Percentiles rank a stretch among this genome's conserved stretches.
Conservation (phyloP, 2,797 vertebrate genomes). For the Balearica regulorum region DNA sequence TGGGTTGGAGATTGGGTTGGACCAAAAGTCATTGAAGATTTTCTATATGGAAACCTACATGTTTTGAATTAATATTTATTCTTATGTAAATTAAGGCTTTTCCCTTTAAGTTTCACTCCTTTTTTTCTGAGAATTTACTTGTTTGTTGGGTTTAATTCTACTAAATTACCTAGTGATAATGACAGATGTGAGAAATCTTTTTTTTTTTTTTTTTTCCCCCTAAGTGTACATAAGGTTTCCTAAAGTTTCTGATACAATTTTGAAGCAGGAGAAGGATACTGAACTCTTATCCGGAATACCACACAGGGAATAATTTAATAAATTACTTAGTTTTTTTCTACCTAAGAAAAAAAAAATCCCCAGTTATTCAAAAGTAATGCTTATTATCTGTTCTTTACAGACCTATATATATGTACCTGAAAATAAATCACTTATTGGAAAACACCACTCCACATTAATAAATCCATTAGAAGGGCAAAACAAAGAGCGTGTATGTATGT, state of each 20-base stretch:
- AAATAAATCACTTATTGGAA: neutral
- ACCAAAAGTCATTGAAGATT: neutral
- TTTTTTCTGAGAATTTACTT: neutral
- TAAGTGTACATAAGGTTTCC: neutral
- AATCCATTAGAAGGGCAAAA: neutral
- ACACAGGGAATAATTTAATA: neutral
- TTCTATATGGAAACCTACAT: neutral
- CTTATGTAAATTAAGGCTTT: neutral
- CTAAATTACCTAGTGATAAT: neutral
- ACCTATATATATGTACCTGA: neutral
- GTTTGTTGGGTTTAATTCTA: neutral
- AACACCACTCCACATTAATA: neutral
- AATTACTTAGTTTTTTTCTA: neutral
- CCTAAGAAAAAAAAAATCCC: neutral
- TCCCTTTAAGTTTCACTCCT: neutral
- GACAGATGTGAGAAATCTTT: neutral
- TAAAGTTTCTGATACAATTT: neutral
- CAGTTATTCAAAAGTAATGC: neutral
- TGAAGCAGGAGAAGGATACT: neutral
- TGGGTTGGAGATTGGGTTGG: neutral
- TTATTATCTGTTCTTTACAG: neutral
- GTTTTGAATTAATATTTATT: neutral
- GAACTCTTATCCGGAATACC: neutral
- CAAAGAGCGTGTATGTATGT: accelerated
- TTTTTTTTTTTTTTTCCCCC: neutral